These are phyloP conservation scores for Acyrthosiphon pisum DNA, from an alignment of 1,140 invertebrate genomes.

Conservation along the genomic window DNA sequence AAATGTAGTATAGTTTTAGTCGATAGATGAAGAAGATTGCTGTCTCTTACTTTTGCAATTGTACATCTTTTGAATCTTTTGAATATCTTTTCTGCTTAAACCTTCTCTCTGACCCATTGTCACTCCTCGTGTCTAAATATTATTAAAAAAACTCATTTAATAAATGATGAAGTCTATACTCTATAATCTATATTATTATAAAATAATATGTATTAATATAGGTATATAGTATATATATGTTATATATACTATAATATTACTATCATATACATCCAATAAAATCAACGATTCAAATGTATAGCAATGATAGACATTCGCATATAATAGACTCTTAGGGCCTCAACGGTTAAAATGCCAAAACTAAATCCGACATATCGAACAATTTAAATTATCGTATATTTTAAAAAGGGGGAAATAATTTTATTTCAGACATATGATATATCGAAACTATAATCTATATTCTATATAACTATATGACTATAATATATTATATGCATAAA, in stretches of 20 bases:
- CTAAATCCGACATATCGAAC: neutral
- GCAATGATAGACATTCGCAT: too few species aligned
- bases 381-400: neutral
- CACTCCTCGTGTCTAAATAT: slow-evolving; percentile 60
- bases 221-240: too few species aligned
- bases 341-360: neutral
- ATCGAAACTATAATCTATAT: neutral
- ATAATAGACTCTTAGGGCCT: neutral
- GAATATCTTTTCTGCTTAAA: slow-evolving; percentile 75
- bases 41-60: slow-evolving; percentile 68
- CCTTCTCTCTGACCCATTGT: slow-evolving; percentile 73
- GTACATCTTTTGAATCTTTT: slow-evolving; percentile 80
- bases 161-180: neutral
- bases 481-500: neutral
- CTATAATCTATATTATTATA: neutral
- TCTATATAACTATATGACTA: neutral
- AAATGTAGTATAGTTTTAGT: slow-evolving; percentile 1
- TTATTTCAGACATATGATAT: neutral
- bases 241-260: too few species aligned
- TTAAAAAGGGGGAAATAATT: neutral
- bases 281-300: too few species aligned
- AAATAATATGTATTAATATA: neutral
- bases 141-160: neutral
- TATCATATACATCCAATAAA: too few species aligned
- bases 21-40: slow-evolving; percentile 48